These are phyloP conservation scores for Spatula clypeata DNA, from an alignment of 2,797 vertebrate genomes.

Conservation along the genomic window DNA sequence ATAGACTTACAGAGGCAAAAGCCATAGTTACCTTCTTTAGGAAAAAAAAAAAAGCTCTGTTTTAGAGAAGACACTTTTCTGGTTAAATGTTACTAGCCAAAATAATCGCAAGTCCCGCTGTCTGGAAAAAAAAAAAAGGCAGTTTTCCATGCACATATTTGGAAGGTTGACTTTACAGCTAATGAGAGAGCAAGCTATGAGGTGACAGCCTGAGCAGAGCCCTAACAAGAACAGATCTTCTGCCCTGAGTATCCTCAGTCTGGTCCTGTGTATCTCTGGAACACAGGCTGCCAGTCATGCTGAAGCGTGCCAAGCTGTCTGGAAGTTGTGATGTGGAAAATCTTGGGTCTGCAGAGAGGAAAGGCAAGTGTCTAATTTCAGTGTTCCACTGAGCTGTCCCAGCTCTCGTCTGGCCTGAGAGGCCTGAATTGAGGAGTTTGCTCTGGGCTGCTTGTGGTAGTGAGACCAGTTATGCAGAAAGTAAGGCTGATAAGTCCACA, in stretches of 20 bases:
- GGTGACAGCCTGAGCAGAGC: not conserved
- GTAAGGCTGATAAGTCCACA: not conserved
- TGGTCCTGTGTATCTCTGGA: not conserved
- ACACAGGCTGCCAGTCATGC: not conserved
- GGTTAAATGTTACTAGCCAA: not conserved
- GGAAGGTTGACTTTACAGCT: not conserved
- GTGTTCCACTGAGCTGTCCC: not conserved
- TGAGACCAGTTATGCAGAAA: not conserved
- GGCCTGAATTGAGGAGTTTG: not conserved
- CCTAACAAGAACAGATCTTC: not conserved
- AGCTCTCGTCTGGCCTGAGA: not conserved
- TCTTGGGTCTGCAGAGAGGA: not conserved
- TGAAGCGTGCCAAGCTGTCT: not conserved
- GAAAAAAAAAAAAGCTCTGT: not conserved
- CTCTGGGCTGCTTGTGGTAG: not conserved
- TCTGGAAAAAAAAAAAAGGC: not conserved
- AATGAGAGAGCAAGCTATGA: not conserved
- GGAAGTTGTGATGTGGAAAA: not conserved
- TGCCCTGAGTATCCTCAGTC: not conserved
- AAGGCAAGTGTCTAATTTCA: not conserved
- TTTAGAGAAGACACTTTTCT: not conserved
- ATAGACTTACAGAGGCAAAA: not conserved
- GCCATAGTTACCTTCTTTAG: not conserved
- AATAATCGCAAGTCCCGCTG: not conserved
- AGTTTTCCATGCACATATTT: not conserved